Conservation (phyloP, 2,888 invertebrate species). For the Abscondita cerata region DNA sequence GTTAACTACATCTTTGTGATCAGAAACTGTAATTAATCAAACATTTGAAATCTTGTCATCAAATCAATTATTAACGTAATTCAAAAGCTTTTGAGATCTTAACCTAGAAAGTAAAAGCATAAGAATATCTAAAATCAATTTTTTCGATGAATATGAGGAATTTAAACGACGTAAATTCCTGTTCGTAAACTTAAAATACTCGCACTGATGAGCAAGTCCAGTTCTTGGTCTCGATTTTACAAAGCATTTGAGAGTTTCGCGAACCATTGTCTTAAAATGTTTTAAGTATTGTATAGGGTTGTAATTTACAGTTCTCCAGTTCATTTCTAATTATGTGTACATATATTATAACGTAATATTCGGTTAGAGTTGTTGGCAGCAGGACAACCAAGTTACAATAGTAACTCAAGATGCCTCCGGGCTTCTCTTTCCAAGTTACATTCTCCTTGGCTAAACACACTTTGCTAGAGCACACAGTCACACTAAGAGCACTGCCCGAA, state of each 20-base stretch:
- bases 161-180: conserved; percentile 49
- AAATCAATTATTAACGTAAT: too few relatives aligned
- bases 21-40: too few relatives aligned
- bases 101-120: too few relatives aligned
- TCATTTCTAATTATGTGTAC: conserved; percentile 34
- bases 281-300: conserved; percentile 43
- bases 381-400: conserved; percentile 48
- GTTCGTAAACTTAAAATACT: conserved; percentile 57
- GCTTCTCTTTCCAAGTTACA: conserved; percentile 44
- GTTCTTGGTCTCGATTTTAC: conserved; percentile 50
- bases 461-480: conserved; percentile 37
- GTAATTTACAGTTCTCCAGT: conserved; percentile 40
- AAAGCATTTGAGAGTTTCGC: conserved; percentile 52
- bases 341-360: conserved; percentile 41
- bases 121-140: conserved; percentile 9
- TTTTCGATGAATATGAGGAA: conserved; percentile 36
- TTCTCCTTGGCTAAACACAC: conserved; percentile 48
- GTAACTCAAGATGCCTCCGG: conserved; percentile 49
- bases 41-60: too few relatives aligned
- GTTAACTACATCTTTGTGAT: too few relatives aligned
- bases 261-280: conserved; percentile 46
- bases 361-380: conserved; percentile 40
- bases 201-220: conserved; percentile 58
- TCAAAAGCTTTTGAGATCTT: too few relatives aligned
- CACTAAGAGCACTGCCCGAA: conserved; percentile 41